Evolutionary conservation across 2,113 vertebrate species (phyloP), one percentile per base, ranked within the genome.

Genomic region (Rallus limicola): DNA sequence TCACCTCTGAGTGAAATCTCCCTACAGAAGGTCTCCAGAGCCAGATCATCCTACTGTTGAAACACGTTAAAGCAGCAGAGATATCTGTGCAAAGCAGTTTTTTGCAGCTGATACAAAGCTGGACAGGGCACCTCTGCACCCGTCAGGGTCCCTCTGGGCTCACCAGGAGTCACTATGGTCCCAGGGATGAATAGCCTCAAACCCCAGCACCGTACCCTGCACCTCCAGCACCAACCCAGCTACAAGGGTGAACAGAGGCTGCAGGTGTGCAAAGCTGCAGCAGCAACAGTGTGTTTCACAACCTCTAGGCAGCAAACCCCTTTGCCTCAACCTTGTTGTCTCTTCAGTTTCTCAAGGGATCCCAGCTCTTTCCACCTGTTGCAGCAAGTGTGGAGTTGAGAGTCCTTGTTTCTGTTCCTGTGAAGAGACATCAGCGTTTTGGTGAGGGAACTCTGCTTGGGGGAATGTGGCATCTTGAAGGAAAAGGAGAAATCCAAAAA

Each of bases 111-210:
- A 19, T 44, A 7, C 0, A 0, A 67, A 78, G 44, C 76, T 76
- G 53, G 7, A 42, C 1, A 0, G 53, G 44, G 16, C 76, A 62
- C 20, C 38, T 65, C 44, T 56, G 28, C 16, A 18, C 15, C 15
- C 9, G 0, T 44, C 0, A 0, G 5, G 0, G 12, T 65, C 26
- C 31, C 34, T 78, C 77, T 13, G 24, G 38, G 34, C 42, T 95
- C 42, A 31, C 13, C n/a, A 64, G 48, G 38, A 58, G 36, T 48
- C 55, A 9, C 18, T 86, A 3, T 46, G 19, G 5, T 77, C 59
- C 46, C 5, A 2, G 36, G 36, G 4, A 34, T 58, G 69, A 38
- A 31, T 24, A 65, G 6, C 52, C 31, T 50, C 0, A 0, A 70
- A n/a, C 44, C 31, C 38, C 38, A 62, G 34, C 52, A 38, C 0